Evolutionary conservation across 2,888 invertebrate genomes (phyloP), one percentile per base, ranked within the genome.

Genomic region (Pristionchus exspectatus): DNA sequence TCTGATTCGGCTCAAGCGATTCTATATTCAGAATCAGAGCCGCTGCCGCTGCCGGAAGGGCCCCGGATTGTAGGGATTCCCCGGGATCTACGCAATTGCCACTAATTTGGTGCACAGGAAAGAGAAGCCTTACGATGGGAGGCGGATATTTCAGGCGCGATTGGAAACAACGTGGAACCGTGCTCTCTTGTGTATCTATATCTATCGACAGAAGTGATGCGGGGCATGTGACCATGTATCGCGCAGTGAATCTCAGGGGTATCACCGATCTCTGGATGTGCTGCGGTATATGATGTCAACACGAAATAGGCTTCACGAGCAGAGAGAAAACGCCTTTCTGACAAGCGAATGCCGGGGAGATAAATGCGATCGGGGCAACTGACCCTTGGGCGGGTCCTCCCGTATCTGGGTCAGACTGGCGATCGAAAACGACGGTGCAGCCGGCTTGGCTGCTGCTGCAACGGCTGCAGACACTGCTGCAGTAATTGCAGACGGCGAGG

Each of bases 391-490:
- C 50, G 44, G 44, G 2, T 81, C 81, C 18, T 81, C 81, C 27
- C 24, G 24, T 5, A 50, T 81, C 85, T 85, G 85, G 16, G 85
- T 85, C 21, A 85, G 63, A 12, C 59, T 59, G 38, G 85, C 85
- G 85, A 85, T 85, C 30, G 85, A 59, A 38, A 85, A 85, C 1
- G 85, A 44, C 21, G 85, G 63, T 33, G 85, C 59, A 7, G 56
- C 24, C 4, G 30, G 21, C 21, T 50, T 27, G 59, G 63, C 21
- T 59, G 63, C 21, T 59, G 63, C 77, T 50, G 77, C 77, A 44
- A 24, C 77, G 12, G 81, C 81, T 81, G 44, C 50, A 50, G 81
- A 81, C 4, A 81, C 81, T 3, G 50, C 81, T 12, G 81, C 81
- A 12, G 10, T 50, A 27, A 81, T 81, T 3, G 81, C 50, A 0